phyloP scores from a whole-genome alignment of 2,888 invertebrate genomes.

The Zelleria hepariella region DNA sequence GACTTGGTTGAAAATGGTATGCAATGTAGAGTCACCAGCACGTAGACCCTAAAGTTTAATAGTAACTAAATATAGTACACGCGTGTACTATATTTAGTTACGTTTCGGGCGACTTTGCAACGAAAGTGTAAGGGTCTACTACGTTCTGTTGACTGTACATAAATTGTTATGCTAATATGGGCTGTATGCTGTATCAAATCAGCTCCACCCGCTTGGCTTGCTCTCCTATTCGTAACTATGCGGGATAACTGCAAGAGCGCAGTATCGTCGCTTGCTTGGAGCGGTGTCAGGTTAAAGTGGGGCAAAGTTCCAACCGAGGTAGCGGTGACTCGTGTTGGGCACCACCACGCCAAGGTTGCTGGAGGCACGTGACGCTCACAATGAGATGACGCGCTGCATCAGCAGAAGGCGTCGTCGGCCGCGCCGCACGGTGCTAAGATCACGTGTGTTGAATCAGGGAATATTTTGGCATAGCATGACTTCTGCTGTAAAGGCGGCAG shows the following conservation, averaged over 20 bases:
- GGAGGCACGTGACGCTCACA: background rate
- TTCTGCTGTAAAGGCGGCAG: background rate
- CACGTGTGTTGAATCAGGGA: background rate
- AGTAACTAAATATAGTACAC: no score
- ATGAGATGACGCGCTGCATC: background rate
- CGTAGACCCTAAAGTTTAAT: no score
- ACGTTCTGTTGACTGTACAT: no score
- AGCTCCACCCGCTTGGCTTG: no score
- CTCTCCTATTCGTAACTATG: no score
- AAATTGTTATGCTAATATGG: no score
- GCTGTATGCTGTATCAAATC: no score
- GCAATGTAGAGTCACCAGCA: background rate
- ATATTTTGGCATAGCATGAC: background rate
- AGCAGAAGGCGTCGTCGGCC: background rate
- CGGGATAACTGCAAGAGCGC: no score
- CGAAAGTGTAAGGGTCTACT: no score
- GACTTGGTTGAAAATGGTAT: no score
- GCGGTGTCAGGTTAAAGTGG: background rate
- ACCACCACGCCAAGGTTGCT: background rate
- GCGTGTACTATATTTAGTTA: no score
- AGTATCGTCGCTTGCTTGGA: background rate
- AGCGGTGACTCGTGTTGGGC: background rate
- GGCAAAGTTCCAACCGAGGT: background rate
- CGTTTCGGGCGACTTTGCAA: no score
- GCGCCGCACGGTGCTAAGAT: background rate